Conservation (phyloP, 2,113 vertebrate genomes). For the Epinephelus fuscoguttatus region DNA sequence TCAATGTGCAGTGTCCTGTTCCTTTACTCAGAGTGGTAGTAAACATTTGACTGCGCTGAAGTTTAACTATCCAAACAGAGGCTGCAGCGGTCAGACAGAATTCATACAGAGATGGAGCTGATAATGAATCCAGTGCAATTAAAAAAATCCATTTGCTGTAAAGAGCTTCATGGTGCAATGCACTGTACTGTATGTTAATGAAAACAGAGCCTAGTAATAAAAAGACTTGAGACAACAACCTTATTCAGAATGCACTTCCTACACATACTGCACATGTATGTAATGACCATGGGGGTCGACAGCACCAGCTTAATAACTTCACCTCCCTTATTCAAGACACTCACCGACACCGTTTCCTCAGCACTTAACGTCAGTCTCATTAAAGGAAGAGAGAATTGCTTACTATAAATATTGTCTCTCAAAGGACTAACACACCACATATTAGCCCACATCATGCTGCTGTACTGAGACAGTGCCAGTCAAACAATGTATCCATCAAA, state of each 20-base stretch:
- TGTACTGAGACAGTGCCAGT: slow-evolving; percentile 27
- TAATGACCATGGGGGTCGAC: not conserved
- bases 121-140: not conserved
- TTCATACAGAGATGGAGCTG: not conserved
- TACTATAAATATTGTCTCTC: slow-evolving; percentile 70
- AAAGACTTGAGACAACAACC: not conserved
- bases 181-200: not conserved
- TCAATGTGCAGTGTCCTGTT: not conserved
- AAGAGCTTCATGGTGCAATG: not conserved
- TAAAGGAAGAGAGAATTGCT: slow-evolving; percentile 48
- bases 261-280: not conserved
- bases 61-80: not conserved
- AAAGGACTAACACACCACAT: slow-evolving; percentile 42
- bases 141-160: not conserved
- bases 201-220: not conserved
- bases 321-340: not conserved
- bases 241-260: not conserved
- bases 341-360: slow-evolving; percentile 26
- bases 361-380: slow-evolving; percentile 27
- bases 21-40: not conserved
- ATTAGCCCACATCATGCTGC: slow-evolving; percentile 39
- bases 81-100: not conserved
- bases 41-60: not conserved
- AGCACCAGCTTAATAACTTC: not conserved
- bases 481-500: slow-evolving; percentile 65